Conservation (phyloP, 1,140 invertebrate species). For the Trichonephila inaurata region DNA sequence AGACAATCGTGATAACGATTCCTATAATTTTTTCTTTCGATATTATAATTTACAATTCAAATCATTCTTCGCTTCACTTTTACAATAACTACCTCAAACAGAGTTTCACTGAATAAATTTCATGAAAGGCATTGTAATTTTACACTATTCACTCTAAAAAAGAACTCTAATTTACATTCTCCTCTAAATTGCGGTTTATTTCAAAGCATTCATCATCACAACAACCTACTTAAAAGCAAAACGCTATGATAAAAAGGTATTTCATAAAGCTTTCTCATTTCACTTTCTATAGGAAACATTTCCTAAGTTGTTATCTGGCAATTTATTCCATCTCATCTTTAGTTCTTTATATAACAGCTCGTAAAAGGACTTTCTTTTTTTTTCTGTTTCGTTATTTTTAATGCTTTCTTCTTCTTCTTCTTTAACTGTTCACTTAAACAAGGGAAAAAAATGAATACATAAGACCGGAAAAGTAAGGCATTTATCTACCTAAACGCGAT, state of each 20-base stretch:
- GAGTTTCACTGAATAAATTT: background rate
- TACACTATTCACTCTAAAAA: background rate
- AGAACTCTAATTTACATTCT: background rate
- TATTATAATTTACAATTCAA: no score
- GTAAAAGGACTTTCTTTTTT: background rate
- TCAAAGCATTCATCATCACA: background rate
- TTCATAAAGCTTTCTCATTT: background rate
- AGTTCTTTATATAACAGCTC: slow-evolving; percentile 35
- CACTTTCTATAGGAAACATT: slow-evolving; percentile 1
- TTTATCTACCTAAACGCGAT: slow-evolving; percentile 18
- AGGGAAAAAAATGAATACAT: background rate
- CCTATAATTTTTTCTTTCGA: no score
- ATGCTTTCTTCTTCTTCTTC: background rate
- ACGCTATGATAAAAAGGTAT: background rate
- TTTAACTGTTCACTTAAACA: background rate
- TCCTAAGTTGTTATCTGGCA: background rate
- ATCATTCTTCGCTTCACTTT: background rate
- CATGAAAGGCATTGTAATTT: background rate
- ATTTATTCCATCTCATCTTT: slow-evolving; percentile 18
- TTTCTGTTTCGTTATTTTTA: background rate
- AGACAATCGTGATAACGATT: no score
- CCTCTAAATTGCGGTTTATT: background rate
- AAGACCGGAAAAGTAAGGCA: slow-evolving; percentile 20
- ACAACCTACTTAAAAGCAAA: slow-evolving; percentile 16
- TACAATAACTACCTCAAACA: background rate